These are phyloP conservation scores for Drosophila equinoxialis DNA, from an alignment of 1,140 invertebrate genomes.

Conservation along the genomic window DNA sequence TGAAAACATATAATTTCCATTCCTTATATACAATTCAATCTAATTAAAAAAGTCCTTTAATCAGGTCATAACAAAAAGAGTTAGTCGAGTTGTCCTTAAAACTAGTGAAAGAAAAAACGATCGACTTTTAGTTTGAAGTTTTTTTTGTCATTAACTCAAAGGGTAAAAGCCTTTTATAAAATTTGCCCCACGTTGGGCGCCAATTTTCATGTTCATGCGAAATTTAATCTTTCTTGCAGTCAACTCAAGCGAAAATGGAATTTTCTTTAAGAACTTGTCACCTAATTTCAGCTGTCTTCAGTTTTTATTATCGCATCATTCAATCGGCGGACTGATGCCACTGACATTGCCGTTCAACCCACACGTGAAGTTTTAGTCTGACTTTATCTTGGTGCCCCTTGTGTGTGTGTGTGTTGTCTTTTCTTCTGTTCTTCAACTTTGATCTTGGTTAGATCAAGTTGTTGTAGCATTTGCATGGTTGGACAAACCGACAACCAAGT, in stretches of 20 bases:
- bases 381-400: neutral
- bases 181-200: neutral
- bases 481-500: conserved; percentile 45
- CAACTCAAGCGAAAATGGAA: neutral
- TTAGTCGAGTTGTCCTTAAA: too few species aligned
- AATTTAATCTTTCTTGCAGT: neutral
- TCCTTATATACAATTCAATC: too few species aligned
- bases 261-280: conserved; percentile 4
- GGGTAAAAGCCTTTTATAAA: neutral
- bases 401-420: neutral
- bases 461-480: conserved; percentile 61
- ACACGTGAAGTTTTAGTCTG: conserved; percentile 5
- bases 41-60: too few species aligned
- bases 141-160: too few species aligned
- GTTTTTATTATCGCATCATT: conserved; percentile 58
- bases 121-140: neutral
- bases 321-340: conserved; percentile 45
- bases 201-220: neutral
- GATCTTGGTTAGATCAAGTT: conserved; percentile 35
- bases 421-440: conserved; percentile 11
- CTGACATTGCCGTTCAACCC: conserved; percentile 24
- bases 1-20: too few species aligned
- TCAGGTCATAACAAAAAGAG: too few species aligned
- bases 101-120: too few species aligned
- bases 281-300: conserved; percentile 45